Evolutionary conservation across 2,113 vertebrate genomes (phyloP), one percentile per base, ranked within the genome.

Genomic region (Camarhynchus parvulus): DNA sequence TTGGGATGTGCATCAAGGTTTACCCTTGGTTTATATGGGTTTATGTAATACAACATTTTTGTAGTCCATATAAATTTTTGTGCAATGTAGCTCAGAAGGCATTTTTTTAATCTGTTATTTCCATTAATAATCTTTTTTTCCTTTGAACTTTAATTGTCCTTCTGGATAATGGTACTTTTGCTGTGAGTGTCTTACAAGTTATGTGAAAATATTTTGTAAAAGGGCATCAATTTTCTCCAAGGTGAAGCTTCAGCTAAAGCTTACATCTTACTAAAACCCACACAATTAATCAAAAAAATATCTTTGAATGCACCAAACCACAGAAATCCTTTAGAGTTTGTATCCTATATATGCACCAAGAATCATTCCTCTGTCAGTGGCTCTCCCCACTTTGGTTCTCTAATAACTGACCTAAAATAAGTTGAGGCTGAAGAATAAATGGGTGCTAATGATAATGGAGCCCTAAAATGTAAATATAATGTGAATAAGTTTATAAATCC

Each of bases 341-440:
- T 70, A 19, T 18, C 7, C 1, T 66, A 0, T 19, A 11, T 33
- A 6, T 33, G 14, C 9, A 13, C 0, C 30, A 62, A 55, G 23
- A 67, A 42, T 39, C 12, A 18, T 33, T 91, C 2, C 4, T 89
- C 46, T 78, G 5, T 66, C 20, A 37, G 27, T 61, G 7, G 6
- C 47, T 81, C 20, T 50, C 9, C 6, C 12, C 5, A 1, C 13
- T 50, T 72, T 59, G 14, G 7, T 47, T 83, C 90, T 55, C 49
- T 2, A 2, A 8, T 39, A 73, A 20, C 4, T 74, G 24, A 46
- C 6, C 8, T 33, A 19, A 28, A 35, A n/a, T 63, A 19, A 78
- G 7, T 50, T 89, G 39, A 63, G 2, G 3, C 9, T 52, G 5
- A 55, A 47, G 35, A 59, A 9, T 23, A 47, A 63, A 52, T 66